Percentiles rank a stretch among this genome's conserved stretches.
phyloP scores from a whole-genome alignment of 2,888 invertebrate species.

The Caenorhabditis zanzibari region DNA sequence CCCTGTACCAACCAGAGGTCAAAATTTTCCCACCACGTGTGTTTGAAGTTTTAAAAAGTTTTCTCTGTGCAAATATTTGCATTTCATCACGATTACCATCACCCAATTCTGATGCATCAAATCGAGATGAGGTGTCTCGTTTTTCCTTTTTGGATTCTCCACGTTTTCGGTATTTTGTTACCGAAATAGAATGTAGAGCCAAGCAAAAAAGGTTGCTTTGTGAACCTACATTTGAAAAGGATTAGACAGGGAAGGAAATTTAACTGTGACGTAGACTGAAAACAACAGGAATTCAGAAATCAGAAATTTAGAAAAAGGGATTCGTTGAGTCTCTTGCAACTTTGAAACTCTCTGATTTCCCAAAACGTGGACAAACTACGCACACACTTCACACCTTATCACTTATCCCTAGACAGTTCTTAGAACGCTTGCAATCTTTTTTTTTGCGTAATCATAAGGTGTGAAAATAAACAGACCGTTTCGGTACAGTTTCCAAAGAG shows the following conservation, averaged over 20 bases:
- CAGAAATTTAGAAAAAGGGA: background rate
- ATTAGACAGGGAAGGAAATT: background rate
- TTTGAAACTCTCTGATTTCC: background rate
- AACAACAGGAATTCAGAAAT: background rate
- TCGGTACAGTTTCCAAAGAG: constrained; percentile 9
- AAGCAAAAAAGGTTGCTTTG: background rate
- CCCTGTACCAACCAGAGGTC: constrained; percentile 22
- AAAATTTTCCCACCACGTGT: constrained; percentile 28
- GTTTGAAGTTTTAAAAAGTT: constrained; percentile 5
- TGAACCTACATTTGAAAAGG: background rate
- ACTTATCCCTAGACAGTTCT: constrained; percentile 26
- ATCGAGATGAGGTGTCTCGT: constrained; percentile 1
- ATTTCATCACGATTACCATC: constrained; percentile 26
- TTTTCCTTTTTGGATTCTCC: constrained; percentile 17
- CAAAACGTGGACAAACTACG: background rate
- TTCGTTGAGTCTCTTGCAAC: background rate
- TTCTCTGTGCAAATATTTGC: constrained; percentile 22
- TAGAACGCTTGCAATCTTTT: constrained; percentile 38
- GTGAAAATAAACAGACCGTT: constrained; percentile 32
- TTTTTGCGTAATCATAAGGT: constrained; percentile 38
- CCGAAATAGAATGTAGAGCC: background rate
- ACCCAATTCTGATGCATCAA: background rate
- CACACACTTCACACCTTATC: constrained; percentile 10
- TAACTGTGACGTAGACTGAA: background rate
- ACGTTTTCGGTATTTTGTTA: constrained; percentile 13